These are phyloP conservation scores for Salpingus planirostris DNA, from an alignment of 2,888 invertebrate genomes.

Conservation along the genomic window DNA sequence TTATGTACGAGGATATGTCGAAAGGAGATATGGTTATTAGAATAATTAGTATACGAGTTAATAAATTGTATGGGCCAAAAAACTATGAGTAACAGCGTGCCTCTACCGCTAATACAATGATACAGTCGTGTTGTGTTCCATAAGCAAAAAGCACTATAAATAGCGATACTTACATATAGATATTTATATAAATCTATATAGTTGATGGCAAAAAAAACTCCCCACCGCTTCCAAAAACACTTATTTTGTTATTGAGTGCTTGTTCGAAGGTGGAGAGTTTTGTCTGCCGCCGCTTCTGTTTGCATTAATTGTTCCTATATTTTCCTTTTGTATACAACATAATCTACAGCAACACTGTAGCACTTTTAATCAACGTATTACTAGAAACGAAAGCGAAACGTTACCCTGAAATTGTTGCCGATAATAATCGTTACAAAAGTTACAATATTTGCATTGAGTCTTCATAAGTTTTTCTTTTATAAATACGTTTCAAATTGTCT, in stretches of 20 bases:
- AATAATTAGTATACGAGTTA: background rate
- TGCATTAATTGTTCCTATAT: no score
- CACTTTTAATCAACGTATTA: slow-evolving; percentile 6
- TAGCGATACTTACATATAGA: slow-evolving; percentile 38
- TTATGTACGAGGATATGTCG: slow-evolving; percentile 20
- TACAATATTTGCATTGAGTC: slow-evolving; percentile 16
- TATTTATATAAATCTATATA: slow-evolving; percentile 29
- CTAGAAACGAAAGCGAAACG: slow-evolving; percentile 17
- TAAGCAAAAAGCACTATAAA: slow-evolving; percentile 41
- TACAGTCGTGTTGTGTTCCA: slow-evolving; percentile 42
- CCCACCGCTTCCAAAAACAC: no score
- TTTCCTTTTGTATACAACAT: slow-evolving; percentile 12
- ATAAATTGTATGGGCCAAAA: slow-evolving; percentile 10
- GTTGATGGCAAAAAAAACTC: no score
- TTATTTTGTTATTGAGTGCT: no score
- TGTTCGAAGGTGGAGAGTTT: no score
- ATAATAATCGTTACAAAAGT: slow-evolving; percentile 20
- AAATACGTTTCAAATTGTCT: slow-evolving; percentile 10
- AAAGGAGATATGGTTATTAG: slow-evolving; percentile 25
- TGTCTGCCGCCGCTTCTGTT: no score
- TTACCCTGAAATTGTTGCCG: slow-evolving; percentile 37
- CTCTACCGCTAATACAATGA: slow-evolving; percentile 35
- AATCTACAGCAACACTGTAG: slow-evolving; percentile 11
- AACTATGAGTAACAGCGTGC: slow-evolving; percentile 36
- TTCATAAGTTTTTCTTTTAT: slow-evolving; percentile 16